Conservation (phyloP, 2,888 invertebrate genomes). For the Masnerella sp. region DNA sequence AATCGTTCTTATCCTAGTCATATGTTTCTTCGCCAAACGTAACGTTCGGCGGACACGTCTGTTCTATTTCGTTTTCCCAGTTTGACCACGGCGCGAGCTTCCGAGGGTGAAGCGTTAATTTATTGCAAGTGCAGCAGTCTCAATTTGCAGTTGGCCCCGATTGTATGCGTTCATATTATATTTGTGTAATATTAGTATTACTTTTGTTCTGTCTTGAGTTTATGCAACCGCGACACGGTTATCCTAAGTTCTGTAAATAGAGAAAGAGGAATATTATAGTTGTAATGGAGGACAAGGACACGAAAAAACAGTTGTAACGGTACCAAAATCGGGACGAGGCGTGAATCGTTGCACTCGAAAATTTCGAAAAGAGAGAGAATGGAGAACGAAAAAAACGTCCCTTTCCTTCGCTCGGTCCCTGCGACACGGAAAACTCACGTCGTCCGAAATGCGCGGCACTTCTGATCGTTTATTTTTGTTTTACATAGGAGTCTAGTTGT, state of each 20-base stretch:
- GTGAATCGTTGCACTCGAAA: conserved; percentile 48
- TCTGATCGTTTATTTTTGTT: conserved; percentile 60
- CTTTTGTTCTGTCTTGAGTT: conserved; percentile 63
- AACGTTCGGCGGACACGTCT: conserved; percentile 30
- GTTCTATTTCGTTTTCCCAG: conserved; percentile 29
- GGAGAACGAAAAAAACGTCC: conserved; percentile 30
- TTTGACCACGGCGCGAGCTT: no score
- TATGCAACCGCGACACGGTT: conserved; percentile 61
- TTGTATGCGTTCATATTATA: conserved; percentile 65
- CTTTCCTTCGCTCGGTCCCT: conserved; percentile 57
- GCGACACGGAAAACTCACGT: conserved; percentile 10
- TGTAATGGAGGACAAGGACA: conserved; percentile 53
- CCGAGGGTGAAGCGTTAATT: conserved; percentile 3
- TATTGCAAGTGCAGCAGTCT: conserved; percentile 57
- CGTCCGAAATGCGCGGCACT: conserved; percentile 49
- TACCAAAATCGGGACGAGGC: conserved; percentile 59
- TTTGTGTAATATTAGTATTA: conserved; percentile 72
- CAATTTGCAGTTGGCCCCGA: conserved; percentile 65
- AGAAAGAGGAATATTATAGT: conserved; percentile 61
- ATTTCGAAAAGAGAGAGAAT: conserved; percentile 28
- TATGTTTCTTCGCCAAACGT: conserved; percentile 50
- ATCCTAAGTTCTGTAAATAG: conserved; percentile 67
- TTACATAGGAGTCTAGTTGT: conserved; percentile 55
- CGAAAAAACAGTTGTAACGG: conserved; percentile 52
- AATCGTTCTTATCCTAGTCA: conserved; percentile 55